phyloP scores from a whole-genome alignment of 23 tunicate species.

The Ciona savignyi region DNA sequence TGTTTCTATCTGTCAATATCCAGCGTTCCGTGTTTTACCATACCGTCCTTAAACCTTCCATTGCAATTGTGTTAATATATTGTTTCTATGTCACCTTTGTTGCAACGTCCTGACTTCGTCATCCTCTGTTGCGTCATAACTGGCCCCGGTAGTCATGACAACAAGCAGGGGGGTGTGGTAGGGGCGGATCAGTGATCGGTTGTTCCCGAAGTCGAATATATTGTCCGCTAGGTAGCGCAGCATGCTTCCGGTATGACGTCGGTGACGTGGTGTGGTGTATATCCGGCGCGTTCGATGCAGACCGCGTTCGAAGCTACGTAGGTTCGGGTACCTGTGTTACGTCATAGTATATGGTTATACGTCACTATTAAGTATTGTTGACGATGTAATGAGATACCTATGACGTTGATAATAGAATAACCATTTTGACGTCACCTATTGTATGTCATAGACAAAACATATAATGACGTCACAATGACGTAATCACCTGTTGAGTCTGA shows the following conservation, averaged over 20 bases:
- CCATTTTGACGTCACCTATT: background rate
- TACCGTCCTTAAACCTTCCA: too few relatives aligned
- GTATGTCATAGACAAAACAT: too few relatives aligned
- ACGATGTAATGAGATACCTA: too few relatives aligned
- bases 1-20: too few relatives aligned
- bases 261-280: background rate
- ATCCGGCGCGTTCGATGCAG: background rate
- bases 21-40: background rate
- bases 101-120: background rate
- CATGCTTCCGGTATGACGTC: slow-evolving; percentile 15
- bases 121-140: slow-evolving; percentile 8
- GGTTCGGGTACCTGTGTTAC: slow-evolving; percentile 9
- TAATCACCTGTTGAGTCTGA: slow-evolving; percentile 23
- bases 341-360: background rate
- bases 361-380: background rate
- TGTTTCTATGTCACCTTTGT: too few relatives aligned
- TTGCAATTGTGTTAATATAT: too few relatives aligned
- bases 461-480: too few relatives aligned
- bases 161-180: slow-evolving; percentile 35
- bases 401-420: background rate
- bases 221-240: slow-evolving; percentile 17
- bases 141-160: slow-evolving; percentile 36
- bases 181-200: slow-evolving; percentile 22
- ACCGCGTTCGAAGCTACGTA: slow-evolving; percentile 14
- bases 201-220: slow-evolving; percentile 5